These are phyloP conservation scores for Hybos culiciformis DNA, from an alignment of 2,888 invertebrate species.

Conservation along the genomic window DNA sequence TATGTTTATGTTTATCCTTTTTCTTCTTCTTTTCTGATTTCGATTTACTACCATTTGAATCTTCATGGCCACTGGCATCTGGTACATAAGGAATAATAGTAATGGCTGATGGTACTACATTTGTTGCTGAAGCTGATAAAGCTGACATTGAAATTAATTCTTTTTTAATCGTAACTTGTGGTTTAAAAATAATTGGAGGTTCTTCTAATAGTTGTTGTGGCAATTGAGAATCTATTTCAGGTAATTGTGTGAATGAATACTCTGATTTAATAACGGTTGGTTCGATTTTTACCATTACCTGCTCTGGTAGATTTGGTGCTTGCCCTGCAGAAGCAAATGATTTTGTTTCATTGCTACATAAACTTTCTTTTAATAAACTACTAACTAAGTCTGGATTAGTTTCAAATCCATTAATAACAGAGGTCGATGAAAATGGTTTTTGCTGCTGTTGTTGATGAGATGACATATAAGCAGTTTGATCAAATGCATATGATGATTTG, in stretches of 20 bases:
- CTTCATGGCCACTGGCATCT: slow-evolving; percentile 23
- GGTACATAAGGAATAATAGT: slow-evolving; percentile 15
- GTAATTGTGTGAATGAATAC: background rate
- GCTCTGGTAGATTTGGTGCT: background rate
- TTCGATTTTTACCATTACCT: background rate
- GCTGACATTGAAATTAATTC: slow-evolving; percentile 15
- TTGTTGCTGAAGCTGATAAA: slow-evolving; percentile 19
- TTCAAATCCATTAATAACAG: slow-evolving; percentile 44
- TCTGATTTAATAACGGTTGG: background rate
- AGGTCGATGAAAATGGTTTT: slow-evolving; percentile 10
- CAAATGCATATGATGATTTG: slow-evolving; percentile 7
- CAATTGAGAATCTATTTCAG: slow-evolving; percentile 18
- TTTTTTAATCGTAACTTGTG: background rate
- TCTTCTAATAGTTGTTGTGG: slow-evolving; percentile 1
- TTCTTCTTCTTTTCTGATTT: slow-evolving; percentile 48
- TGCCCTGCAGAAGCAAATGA: slow-evolving; percentile 14
- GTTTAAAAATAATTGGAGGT: too few species aligned
- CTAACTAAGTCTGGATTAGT: slow-evolving; percentile 58
- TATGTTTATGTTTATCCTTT: slow-evolving; percentile 65
- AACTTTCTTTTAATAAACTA: slow-evolving; percentile 52
- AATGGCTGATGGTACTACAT: background rate
- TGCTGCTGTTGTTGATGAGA: slow-evolving; percentile 6
- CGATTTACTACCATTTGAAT: slow-evolving; percentile 9
- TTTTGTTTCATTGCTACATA: slow-evolving; percentile 31
- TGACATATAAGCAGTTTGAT: background rate